Evolutionary conservation across 2,113 vertebrate genomes (phyloP).

Genomic region (Pelusios castaneus): DNA sequence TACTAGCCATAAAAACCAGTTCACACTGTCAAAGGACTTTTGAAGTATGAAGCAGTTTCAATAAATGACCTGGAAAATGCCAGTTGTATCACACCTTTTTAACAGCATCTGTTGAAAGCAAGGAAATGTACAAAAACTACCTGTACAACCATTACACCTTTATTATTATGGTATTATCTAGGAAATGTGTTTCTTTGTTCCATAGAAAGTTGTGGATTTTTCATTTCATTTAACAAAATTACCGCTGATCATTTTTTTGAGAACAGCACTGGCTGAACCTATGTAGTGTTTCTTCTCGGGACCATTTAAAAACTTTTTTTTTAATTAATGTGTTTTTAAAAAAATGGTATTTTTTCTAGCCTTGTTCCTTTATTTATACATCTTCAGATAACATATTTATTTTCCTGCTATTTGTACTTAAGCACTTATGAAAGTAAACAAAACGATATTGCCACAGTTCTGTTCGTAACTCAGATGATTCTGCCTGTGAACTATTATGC

Average conservation of each 20-base stretch:
- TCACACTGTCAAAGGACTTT: slow-evolving; percentile 37
- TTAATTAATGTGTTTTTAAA: slow-evolving; percentile 31
- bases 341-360: slow-evolving; percentile 10
- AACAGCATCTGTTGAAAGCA: slow-evolving; percentile 38
- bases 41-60: slow-evolving; percentile 61
- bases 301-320: slow-evolving; percentile 24
- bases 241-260: slow-evolving; percentile 15
- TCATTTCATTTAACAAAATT: slow-evolving; percentile 44
- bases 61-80: slow-evolving; percentile 59
- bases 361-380: slow-evolving; percentile 7
- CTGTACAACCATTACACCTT: slow-evolving; percentile 46
- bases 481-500: slow-evolving; percentile 37
- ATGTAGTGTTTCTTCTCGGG: slow-evolving; percentile 17
- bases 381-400: slow-evolving; percentile 60
- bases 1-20: slow-evolving; percentile 56
- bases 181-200: slow-evolving; percentile 18
- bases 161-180: slow-evolving; percentile 4
- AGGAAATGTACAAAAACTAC: slow-evolving; percentile 47
- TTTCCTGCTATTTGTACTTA: slow-evolving; percentile 49
- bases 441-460: slow-evolving; percentile 40
- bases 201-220: slow-evolving; percentile 27
- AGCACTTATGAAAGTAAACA: slow-evolving; percentile 7
- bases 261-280: background rate
- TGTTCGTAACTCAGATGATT: slow-evolving; percentile 50
- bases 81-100: slow-evolving; percentile 30